phyloP scores from a whole-genome alignment of 1,140 invertebrate genomes.

The Chironomus striatipennis region DNA sequence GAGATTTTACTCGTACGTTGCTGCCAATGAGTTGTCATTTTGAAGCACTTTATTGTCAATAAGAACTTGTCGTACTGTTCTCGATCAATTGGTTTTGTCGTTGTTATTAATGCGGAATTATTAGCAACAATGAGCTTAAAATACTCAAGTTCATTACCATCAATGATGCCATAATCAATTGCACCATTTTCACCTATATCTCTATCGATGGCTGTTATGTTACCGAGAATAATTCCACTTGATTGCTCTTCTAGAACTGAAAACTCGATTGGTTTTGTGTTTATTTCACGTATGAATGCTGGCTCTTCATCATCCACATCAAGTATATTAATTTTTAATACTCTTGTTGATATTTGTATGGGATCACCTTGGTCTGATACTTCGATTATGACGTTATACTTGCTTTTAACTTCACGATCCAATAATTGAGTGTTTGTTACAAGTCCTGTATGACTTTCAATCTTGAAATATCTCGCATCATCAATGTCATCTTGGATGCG shows the following conservation, averaged over 20 bases:
- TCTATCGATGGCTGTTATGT: slow-evolving; percentile 58
- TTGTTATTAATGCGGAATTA: slow-evolving; percentile 54
- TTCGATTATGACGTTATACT: slow-evolving; percentile 64
- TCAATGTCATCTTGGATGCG: slow-evolving; percentile 60
- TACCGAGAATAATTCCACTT: slow-evolving; percentile 54
- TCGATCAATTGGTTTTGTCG: slow-evolving; percentile 54
- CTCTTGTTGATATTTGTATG: slow-evolving; percentile 61
- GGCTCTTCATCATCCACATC: slow-evolving; percentile 76
- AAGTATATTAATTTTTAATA: slow-evolving; percentile 57
- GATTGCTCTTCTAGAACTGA: slow-evolving; percentile 55
- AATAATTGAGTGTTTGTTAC: slow-evolving; percentile 59
- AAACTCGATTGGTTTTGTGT: slow-evolving; percentile 55
- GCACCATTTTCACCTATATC: slow-evolving; percentile 67
- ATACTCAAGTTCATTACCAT: slow-evolving; percentile 60
- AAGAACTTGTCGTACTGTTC: slow-evolving; percentile 51
- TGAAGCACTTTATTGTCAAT: slow-evolving; percentile 63
- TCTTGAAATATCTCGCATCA: slow-evolving; percentile 56
- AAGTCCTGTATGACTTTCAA: slow-evolving; percentile 57
- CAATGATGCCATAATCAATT: slow-evolving; percentile 63
- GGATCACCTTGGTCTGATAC: slow-evolving; percentile 66
- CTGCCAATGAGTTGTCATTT: slow-evolving; percentile 39
- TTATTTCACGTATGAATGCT: slow-evolving; percentile 57
- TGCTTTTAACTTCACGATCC: slow-evolving; percentile 61
- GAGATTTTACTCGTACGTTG: slow-evolving; percentile 38
- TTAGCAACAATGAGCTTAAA: slow-evolving; percentile 55